These are phyloP conservation scores for Trachythela sp. DNA, from an alignment of 64 coral and sea anemone species.

Conservation along the genomic window DNA sequence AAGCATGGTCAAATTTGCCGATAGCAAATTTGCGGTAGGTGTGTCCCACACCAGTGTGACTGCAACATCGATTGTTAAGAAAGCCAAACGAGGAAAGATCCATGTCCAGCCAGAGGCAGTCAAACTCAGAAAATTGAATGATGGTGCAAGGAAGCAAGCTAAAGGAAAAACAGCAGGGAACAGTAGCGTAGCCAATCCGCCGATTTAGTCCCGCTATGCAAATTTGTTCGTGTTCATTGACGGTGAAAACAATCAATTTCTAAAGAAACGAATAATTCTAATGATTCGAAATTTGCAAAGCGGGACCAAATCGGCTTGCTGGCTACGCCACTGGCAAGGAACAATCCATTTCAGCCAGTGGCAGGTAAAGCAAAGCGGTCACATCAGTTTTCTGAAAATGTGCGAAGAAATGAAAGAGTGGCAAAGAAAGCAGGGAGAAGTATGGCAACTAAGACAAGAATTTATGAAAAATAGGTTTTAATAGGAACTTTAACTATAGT, in stretches of 20 bases:
- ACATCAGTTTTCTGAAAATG: slow-evolving; percentile 1
- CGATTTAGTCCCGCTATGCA: no score
- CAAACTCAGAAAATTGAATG: background rate
- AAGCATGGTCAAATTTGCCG: background rate
- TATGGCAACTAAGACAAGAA: background rate
- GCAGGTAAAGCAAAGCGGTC: background rate
- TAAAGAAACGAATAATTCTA: no score
- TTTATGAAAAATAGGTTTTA: background rate
- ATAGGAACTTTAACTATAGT: background rate
- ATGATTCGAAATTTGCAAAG: no score
- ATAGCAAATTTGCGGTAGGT: background rate
- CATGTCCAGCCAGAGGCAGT: background rate
- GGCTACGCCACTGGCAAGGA: no score
- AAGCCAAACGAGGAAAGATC: background rate
- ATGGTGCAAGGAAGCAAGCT: background rate
- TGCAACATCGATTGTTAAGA: background rate
- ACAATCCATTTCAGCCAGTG: background rate
- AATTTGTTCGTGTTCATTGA: no score
- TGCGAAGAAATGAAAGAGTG: background rate
- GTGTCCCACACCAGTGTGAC: background rate
- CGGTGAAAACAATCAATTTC: no score
- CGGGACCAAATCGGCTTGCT: no score
- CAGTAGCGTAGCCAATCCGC: no score
- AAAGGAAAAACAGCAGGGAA: background rate
- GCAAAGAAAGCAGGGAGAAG: background rate